phyloP scores from a whole-genome alignment of 2,113 vertebrate species.

The rat (Rattus norvegicus) region GRCr8 NC_086027.1:5665501-5666000 shows the following conservation, averaged over 20 bases:
- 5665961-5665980: slow-evolving; percentile 88
- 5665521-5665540: slow-evolving; percentile 68
- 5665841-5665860: slow-evolving; percentile 86
- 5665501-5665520: slow-evolving; percentile 67
- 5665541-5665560: slow-evolving; percentile 68
- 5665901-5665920: slow-evolving; percentile 90
- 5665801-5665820: slow-evolving; percentile 84
- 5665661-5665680: slow-evolving; percentile 78
- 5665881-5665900: slow-evolving; percentile 82
- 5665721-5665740: slow-evolving; percentile 85
- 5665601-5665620: slow-evolving; percentile 55
- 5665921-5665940: slow-evolving; percentile 87
- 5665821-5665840: slow-evolving; percentile 83
- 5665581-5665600: slow-evolving; percentile 70
- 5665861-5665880: slow-evolving; percentile 86
- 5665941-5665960: slow-evolving; percentile 86
- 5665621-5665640: slow-evolving; percentile 75
- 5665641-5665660: slow-evolving; percentile 74
- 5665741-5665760: slow-evolving; percentile 81
- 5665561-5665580: slow-evolving; percentile 69
- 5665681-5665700: slow-evolving; percentile 67
- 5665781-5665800: slow-evolving; percentile 88
- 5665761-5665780: slow-evolving; percentile 87
- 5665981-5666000: slow-evolving; percentile 85
- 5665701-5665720: slow-evolving; percentile 83